Conservation (phyloP, 2,888 invertebrate species). For the Drepanosiphum platanoidis region DNA sequence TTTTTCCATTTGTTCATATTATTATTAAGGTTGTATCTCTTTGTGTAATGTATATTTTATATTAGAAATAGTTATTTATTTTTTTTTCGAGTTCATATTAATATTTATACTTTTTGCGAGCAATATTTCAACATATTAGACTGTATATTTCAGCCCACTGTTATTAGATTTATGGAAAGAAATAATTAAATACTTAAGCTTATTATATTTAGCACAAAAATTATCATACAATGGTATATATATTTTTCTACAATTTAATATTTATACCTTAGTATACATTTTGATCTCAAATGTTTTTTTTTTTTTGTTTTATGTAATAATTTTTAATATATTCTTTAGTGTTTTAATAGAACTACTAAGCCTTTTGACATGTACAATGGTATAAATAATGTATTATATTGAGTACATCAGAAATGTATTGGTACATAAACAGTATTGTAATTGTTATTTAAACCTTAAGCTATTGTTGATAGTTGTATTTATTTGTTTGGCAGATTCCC, state of each 20-base stretch:
- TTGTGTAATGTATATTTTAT: background rate
- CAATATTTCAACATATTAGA: slow-evolving; percentile 40
- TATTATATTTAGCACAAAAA: background rate
- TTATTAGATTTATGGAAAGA: background rate
- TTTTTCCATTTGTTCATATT: background rate
- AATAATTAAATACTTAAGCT: slow-evolving; percentile 3
- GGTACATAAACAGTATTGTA: background rate
- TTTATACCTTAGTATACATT: slow-evolving; percentile 23
- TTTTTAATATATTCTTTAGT: slow-evolving; percentile 26
- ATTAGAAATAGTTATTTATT: background rate
- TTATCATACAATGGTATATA: slow-evolving; percentile 11
- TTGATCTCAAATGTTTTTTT: slow-evolving; percentile 44
- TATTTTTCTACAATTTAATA: slow-evolving; percentile 47
- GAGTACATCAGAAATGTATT: background rate
- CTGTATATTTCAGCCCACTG: slow-evolving; percentile 10
- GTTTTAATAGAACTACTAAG: background rate
- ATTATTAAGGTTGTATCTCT: background rate
- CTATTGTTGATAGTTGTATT: slow-evolving; percentile 11
- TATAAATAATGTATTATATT: background rate
- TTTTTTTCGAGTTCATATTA: background rate
- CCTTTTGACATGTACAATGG: slow-evolving; percentile 10
- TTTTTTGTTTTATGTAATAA: slow-evolving; percentile 8
- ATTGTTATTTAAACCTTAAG: slow-evolving; percentile 11
- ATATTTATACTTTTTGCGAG: background rate
- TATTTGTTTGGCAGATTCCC: background rate